Evolutionary conservation across 2,888 invertebrate genomes (phyloP).

Genomic region (Lasioglossum marginatum): DNA sequence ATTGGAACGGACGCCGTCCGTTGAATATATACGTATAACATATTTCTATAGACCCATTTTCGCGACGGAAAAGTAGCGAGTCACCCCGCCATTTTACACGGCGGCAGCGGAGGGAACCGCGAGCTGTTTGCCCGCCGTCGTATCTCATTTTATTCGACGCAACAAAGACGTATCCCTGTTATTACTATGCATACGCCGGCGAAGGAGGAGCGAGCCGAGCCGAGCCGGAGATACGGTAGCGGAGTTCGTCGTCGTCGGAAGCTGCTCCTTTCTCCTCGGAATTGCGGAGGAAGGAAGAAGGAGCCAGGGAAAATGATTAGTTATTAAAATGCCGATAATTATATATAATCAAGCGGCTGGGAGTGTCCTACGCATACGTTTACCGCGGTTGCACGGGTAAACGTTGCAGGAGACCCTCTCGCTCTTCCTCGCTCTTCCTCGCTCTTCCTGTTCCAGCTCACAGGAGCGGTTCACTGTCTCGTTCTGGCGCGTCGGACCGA

Average conservation of each 20-base stretch:
- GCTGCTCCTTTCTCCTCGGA: slow-evolving; percentile 80
- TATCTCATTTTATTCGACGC: slow-evolving; percentile 23
- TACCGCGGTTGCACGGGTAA: slow-evolving; percentile 68
- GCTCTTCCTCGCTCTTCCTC: slow-evolving; percentile 21
- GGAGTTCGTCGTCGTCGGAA: slow-evolving; percentile 81
- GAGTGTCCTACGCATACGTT: slow-evolving; percentile 82
- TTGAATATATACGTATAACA: not conserved
- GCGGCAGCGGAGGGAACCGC: not conserved
- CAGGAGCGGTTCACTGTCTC: not conserved
- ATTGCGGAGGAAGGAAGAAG: slow-evolving; percentile 76
- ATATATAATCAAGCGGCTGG: slow-evolving; percentile 84
- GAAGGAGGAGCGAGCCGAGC: slow-evolving; percentile 56
- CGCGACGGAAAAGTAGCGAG: not conserved
- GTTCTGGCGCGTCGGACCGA: slow-evolving; percentile 30
- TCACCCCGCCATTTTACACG: slow-evolving; percentile 3
- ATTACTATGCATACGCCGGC: slow-evolving; percentile 32
- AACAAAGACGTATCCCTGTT: slow-evolving; percentile 23
- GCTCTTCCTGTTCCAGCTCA: slow-evolving; percentile 2
- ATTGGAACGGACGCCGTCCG: not conserved
- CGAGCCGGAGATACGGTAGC: slow-evolving; percentile 81
- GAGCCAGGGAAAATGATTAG: slow-evolving; percentile 83
- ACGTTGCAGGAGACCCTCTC: slow-evolving; percentile 53
- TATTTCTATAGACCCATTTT: not conserved
- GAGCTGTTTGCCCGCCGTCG: slow-evolving; percentile 7
- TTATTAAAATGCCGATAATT: slow-evolving; percentile 85